Base-by-base conservation (phyloP, 2,888 invertebrate species). In the Mystacides longicornis region DNA sequence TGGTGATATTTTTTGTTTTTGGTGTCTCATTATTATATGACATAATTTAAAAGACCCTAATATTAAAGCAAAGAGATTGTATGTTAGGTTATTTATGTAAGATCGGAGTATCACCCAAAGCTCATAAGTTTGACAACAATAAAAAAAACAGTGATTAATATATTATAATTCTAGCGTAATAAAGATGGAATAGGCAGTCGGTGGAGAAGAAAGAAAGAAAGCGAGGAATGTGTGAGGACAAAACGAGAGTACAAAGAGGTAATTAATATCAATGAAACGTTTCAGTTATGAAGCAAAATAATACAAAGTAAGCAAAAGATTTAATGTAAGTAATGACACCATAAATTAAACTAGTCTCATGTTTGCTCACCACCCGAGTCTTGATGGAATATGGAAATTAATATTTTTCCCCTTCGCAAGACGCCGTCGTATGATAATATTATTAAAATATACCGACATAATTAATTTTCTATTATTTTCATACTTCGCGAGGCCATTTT, bases 201-300 rank as follows among this genome's bases (percentile, higher is more conserved):
- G 31, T 31, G 9, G 7, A 14, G 31, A 31, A 14, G 31, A 14
- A 9, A 31, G 7, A 31, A 14, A 14, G 31, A 7, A 14, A 31
- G 31, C 31, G 14, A 45, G 16, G 20, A 45, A 4, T 37, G 18
- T 20, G 20, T 19, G 45, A 45, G 3, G 48, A n/a, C 23, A 23
- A 48, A 45, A 48, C 23, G 3, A 48, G 23, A 48, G 23, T 48
- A 23, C 23, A 23, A 21, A 22, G 48, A 9, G 22, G 53, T 37
- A 11, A 53, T 53, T 45, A 53, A 53, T 49, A 37, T 53, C 48
- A 53, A 53, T 53, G 53, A 53, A 48, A 53, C 48, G 23, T 48
- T 48, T 48, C 48, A 48, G 22, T 48, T 23, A 4, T n/a, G 20
- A 22, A 48, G 23, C 23, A 5, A 48, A 48, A n/a, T 48, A 46